Evolutionary conservation across 37 sponge, comb jelly and placozoan species (phyloP).

Genomic region (Halichondria panicea): DNA sequence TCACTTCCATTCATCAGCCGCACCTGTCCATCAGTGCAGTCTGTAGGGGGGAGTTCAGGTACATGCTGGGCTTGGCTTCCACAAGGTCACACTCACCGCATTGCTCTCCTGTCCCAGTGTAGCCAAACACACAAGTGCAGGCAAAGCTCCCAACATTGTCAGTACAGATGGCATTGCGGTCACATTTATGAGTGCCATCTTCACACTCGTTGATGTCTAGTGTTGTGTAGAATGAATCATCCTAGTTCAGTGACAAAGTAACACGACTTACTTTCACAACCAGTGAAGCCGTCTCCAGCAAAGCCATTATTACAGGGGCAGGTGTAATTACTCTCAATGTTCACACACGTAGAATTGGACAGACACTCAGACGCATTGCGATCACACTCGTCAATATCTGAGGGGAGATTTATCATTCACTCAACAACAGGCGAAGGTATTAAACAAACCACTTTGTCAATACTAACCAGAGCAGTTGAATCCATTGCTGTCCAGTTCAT

Average conservation of each 20-base stretch:
- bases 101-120: slow-evolving; percentile 21
- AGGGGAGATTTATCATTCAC: background rate
- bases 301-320: slow-evolving; percentile 23
- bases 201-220: too few species aligned
- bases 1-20: too few species aligned
- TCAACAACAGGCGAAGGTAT: background rate
- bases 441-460: background rate
- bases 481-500: slow-evolving; percentile 7
- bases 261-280: background rate
- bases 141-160: slow-evolving; percentile 23
- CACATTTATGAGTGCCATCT: background rate
- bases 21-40: too few species aligned
- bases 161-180: slow-evolving; percentile 9
- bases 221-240: too few species aligned
- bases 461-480: slow-evolving; percentile 12
- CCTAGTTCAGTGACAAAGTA: too few species aligned
- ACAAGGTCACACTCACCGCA: background rate
- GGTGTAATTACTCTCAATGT: slow-evolving; percentile 4
- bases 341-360: background rate
- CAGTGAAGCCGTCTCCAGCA: slow-evolving; percentile 19
- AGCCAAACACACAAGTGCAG: slow-evolving; percentile 32
- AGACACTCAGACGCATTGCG: background rate
- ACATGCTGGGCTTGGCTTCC: too few species aligned
- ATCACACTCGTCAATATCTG: slow-evolving; percentile 1
- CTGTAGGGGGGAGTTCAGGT: too few species aligned